These are phyloP conservation scores for Carduelis carduelis DNA, from an alignment of 2,797 vertebrate species.

Conservation along the genomic window DNA sequence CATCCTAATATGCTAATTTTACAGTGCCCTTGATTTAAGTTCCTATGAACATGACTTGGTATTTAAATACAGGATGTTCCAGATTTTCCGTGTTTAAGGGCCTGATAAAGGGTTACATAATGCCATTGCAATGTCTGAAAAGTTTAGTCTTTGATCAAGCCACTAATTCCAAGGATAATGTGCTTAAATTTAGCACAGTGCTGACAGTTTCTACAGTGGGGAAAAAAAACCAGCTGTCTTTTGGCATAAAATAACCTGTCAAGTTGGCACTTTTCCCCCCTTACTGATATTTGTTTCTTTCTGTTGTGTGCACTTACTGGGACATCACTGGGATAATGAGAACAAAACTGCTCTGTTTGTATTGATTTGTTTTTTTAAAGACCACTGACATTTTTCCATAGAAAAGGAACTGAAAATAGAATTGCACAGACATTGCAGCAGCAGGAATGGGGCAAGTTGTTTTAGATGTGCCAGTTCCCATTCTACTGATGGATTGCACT, in stretches of 20 bases:
- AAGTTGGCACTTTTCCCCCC: neutral
- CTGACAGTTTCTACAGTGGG: neutral
- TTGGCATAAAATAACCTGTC: neutral
- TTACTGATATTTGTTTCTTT: slow-evolving; percentile 4
- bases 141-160: slow-evolving; percentile 21
- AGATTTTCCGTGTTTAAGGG: neutral
- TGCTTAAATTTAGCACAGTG: neutral
- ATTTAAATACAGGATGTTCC: neutral
- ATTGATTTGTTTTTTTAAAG: neutral
- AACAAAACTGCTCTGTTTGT: neutral
- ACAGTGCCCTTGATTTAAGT: neutral
- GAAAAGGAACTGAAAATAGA: slow-evolving; percentile 37
- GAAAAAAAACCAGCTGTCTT: neutral
- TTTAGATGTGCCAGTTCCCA: slow-evolving; percentile 11
- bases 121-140: neutral
- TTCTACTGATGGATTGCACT: neutral
- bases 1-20: neutral
- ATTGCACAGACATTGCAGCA: neutral
- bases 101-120: neutral
- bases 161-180: neutral
- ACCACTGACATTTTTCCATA: neutral
- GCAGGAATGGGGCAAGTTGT: neutral
- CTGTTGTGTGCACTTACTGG: neutral
- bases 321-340: neutral
- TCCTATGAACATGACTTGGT: neutral